Base-by-base conservation (phyloP, 1,140 invertebrate species). In the Brachystomella parvula region DNA sequence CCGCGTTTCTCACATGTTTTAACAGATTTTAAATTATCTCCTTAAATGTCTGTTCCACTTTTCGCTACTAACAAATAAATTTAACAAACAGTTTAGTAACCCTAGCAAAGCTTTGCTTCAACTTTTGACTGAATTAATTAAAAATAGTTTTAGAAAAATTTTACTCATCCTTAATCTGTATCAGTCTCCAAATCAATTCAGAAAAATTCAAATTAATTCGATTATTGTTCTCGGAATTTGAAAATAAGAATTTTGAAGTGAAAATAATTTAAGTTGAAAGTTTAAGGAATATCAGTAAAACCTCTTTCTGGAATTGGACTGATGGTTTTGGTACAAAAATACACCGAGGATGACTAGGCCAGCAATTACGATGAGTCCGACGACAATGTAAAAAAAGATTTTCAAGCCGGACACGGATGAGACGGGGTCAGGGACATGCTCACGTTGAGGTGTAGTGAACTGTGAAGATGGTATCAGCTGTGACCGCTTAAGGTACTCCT, bases 301-400 rank as follows among this genome's bases (percentile, higher is more conserved):
- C 73, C 92, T 83, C 79, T 96, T 96, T 75, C 90, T 83, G 71
- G 86, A 87, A 70, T 91, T 88, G 76, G 94, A 90, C 76, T 92
- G 88, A 66, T 89, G 86, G 76, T 94, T 94, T 75, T 94, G 89
- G 76, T 95, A 96, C 75, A 92, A 86, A 81, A 94, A 89, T 63
- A 94, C 89, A 39, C 87, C 92, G 59, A 94, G 83, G 6, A 95
- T 87, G 1, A 89, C 86, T 71, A 87, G 83, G 0, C 86, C 87
- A 58, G 91, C 87, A 0, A 94, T 74, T 0, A 84, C 85, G 12
- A 96, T 80, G 2, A 92, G 83, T 15, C 86, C 85, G 33, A 89
- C 81, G 35, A 96, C 79, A 79, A 94, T 87, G 29, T 92, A 81
- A 2, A 96, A 79, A 77, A 96, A 92, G 59, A 94, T 85, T 79